Percentiles rank a stretch among this genome's conserved stretches.
phyloP scores from a whole-genome alignment of 2,113 vertebrate species.

The Ailurus styani region DNA sequence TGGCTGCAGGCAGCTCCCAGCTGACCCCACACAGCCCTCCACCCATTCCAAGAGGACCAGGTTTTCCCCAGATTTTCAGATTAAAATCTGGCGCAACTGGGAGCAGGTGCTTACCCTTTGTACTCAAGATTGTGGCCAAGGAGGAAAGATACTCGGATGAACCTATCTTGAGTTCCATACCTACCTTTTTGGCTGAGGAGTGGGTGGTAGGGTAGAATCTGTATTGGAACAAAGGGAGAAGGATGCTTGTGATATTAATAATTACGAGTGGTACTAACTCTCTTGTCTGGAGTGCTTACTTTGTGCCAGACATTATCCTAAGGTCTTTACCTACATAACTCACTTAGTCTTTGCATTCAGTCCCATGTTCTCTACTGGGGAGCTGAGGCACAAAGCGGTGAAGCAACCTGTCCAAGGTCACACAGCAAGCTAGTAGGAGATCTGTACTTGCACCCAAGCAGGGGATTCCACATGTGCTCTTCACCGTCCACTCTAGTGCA shows the following conservation, averaged over 20 bases:
- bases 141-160: neutral
- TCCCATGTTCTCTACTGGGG: neutral
- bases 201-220: neutral
- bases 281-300: neutral
- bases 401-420: neutral
- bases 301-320: neutral
- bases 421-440: neutral
- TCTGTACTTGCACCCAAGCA: neutral
- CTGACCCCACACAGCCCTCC: neutral
- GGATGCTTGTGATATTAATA: neutral
- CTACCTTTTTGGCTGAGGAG: neutral
- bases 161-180: neutral
- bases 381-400: neutral
- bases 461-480: neutral
- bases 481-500: neutral
- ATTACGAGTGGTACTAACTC: neutral
- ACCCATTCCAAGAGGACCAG: neutral
- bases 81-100: neutral
- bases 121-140: neutral
- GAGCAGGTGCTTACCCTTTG: neutral
- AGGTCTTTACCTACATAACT: neutral
- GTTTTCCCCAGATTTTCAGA: neutral
- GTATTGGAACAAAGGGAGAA: neutral
- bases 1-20: neutral
- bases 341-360: neutral